Base-by-base conservation (phyloP, 2,113 vertebrate species). In the Helogale parvula region DNA sequence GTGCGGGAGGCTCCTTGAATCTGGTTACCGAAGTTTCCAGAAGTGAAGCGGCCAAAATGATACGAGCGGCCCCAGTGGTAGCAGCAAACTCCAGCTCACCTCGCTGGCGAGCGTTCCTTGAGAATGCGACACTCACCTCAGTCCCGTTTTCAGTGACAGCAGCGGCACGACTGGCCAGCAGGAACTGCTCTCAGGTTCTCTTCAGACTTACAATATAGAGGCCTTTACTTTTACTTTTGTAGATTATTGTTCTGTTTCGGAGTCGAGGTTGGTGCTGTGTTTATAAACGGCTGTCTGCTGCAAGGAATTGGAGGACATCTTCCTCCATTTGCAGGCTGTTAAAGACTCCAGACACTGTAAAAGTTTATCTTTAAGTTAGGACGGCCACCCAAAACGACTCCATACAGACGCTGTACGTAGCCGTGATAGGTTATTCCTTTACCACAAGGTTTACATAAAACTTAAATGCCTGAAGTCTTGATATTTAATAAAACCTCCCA, bases 41-140 rank as follows among this genome's bases (percentile, higher is more conserved):
- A 16, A 10, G 41, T 3, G 11, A 35, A 12, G 47, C 7, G 4
- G 1, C 29, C 69, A 35, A 35, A 35, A 25, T 63, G 7, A 3
- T 1, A 4, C 5, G 10, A 63, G 52, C 12, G 25, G 7, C 33
- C 29, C 33, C 2, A 14, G 31, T 2, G 72, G 35, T 19, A 8
- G 21, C 81, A 11, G 45, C 35, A 21, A 69, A 50, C 3, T 19
- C 25, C 35, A 12, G 38, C 45, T 7, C 14, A 77, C 57, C 66
- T 45, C 12, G 4, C 27, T 23, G 45, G 29, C 47, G 16, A 31
- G n/a, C 14, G 6, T 35, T 35, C 16, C 38, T 16, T 29, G 31
- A 60, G 10, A 3, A 16, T 7, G 0, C 29, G 47, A 11, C 23
- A 2, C 57, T 54, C 21, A 16, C 5, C 0, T 31, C 15, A 23